Base-by-base conservation (phyloP, 2,113 vertebrate species). In the Illadopsis cleaveri region DNA sequence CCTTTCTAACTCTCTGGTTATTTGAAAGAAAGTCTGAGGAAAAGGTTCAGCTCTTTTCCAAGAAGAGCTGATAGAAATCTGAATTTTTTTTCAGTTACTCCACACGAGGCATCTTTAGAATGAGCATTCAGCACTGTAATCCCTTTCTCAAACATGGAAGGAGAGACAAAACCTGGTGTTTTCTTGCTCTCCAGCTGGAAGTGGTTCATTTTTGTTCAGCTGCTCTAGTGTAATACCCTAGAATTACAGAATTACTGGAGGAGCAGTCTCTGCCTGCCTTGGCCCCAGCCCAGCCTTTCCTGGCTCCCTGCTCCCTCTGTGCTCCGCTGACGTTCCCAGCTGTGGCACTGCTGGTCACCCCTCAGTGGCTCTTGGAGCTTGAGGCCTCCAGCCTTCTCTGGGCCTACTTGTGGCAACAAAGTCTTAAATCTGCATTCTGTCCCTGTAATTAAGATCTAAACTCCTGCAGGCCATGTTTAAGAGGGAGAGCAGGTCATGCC, bases 381-480 rank as follows among this genome's bases (percentile, higher is more conserved):
- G 16, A 58, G 35, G 60, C 48, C 30, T 42, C 66, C 71, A 71
- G 42, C 37, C 71, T 37, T 60, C 7, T 3, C 53, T 38, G 30
- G 10, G 45, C 84, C 15, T 2, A 58, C 56, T 40, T 53, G 28
- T 88, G 87, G 64, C 60, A 80, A 16, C 7, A 2, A 75, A 80
- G 35, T 64, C 91, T 86, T 62, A 77, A 72, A 91, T 94, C 82
- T 80, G 30, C 75, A 8, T 94, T 90, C 87, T 88, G 66, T 82
- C 66, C 45, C 75, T 88, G 33, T 86, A 82, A 94, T 90, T 79
- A 71, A 86, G 83, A 78, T 38, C 58, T 11, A 25, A 81, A 84
- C 27, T 73, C 68, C 66, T 90, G 19, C 0, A 0, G 80, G n/a
- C 48, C 0, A 0, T 47, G 58, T 70, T 83, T 47, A 48, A 60